Percentiles rank a stretch among this genome's conserved stretches.
These are phyloP conservation scores for Numenius arquata DNA, from an alignment of 2,113 vertebrate genomes.

Conservation along the genomic window DNA sequence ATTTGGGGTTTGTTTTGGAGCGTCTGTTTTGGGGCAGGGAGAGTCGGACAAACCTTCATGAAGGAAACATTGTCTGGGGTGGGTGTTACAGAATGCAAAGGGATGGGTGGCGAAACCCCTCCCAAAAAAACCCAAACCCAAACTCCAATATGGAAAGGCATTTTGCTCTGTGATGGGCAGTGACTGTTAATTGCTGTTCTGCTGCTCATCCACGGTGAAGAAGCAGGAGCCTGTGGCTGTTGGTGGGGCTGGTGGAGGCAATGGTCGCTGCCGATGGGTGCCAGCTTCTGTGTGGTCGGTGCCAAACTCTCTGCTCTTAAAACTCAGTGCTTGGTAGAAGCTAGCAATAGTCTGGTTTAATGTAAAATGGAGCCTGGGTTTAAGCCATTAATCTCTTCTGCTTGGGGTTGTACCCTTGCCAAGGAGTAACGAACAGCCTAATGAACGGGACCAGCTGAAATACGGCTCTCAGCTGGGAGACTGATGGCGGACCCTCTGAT, in stretches of 20 bases:
- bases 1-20: neutral
- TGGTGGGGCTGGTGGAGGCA: neutral
- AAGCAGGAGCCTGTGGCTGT: rapidly evolving
- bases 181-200: neutral
- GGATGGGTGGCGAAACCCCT: no score
- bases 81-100: neutral
- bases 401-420: neutral
- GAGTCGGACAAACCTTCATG: neutral
- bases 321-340: neutral
- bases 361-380: neutral
- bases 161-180: neutral
- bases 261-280: neutral
- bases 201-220: rapidly evolving
- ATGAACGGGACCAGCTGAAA: neutral
- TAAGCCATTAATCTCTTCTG: neutral
- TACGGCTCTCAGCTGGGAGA: neutral
- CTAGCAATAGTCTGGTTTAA: neutral
- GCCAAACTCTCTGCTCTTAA: neutral
- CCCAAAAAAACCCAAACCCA: no score
- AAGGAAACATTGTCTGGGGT: neutral
- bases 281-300: neutral
- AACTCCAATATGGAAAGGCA: rapidly evolving
- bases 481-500: neutral
- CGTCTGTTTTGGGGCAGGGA: neutral
- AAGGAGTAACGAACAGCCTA: neutral